phyloP scores from a whole-genome alignment of 2,888 invertebrate genomes.

The Holacanthella duospinosa region DNA sequence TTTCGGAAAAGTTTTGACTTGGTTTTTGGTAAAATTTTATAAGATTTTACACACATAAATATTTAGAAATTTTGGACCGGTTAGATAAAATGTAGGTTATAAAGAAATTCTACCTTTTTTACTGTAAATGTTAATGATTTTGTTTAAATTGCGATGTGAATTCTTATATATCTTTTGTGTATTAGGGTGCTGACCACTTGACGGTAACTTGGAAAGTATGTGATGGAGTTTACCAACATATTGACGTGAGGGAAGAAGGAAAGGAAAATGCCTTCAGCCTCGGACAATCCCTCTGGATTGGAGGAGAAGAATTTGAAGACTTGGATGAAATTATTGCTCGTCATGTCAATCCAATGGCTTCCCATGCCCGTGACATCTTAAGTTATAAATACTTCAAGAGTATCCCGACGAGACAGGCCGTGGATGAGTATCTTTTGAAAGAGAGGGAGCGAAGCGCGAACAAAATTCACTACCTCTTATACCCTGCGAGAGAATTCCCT shows the following conservation, averaged over 20 bases:
- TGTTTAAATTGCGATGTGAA: too few species aligned
- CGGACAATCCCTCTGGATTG: slow-evolving; percentile 74
- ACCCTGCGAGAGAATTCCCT: slow-evolving; percentile 70
- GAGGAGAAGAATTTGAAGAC: slow-evolving; percentile 88
- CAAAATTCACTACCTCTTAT: slow-evolving; percentile 79
- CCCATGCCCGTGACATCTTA: slow-evolving; percentile 78
- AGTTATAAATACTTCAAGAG: slow-evolving; percentile 81
- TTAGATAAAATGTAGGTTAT: background rate
- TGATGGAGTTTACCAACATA: slow-evolving; percentile 87
- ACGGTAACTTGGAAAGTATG: slow-evolving; percentile 99
- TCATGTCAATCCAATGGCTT: slow-evolving; percentile 92
- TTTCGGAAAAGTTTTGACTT: background rate
- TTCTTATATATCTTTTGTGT: slow-evolving; percentile 10
- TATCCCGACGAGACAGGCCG: slow-evolving; percentile 70
- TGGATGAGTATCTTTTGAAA: slow-evolving; percentile 74
- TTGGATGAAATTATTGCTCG: slow-evolving; percentile 97
- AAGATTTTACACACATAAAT: too few species aligned
- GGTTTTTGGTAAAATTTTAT: background rate
- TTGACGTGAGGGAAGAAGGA: slow-evolving; percentile 88
- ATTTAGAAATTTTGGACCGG: too few species aligned
- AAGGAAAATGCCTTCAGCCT: slow-evolving; percentile 94
- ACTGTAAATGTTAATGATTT: too few species aligned
- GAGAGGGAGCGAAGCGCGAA: slow-evolving; percentile 78
- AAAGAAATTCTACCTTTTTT: background rate
- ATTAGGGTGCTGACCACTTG: slow-evolving; percentile 77